These are phyloP conservation scores for Elaphurus davidianus DNA, from an alignment of 2,113 vertebrate genomes.

Conservation along the genomic window DNA sequence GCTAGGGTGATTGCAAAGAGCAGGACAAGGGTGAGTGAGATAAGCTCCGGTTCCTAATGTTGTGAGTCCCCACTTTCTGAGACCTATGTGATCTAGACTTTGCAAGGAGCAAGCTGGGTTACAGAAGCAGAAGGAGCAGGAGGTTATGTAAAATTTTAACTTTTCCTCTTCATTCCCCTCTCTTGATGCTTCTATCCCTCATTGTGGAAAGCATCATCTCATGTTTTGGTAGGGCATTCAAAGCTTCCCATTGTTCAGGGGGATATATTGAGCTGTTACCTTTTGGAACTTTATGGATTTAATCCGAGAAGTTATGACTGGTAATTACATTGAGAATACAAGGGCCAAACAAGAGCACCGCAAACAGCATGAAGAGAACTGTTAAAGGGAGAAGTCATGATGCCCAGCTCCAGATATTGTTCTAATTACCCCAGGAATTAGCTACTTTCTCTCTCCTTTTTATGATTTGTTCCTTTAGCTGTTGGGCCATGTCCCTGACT, in stretches of 20 bases:
- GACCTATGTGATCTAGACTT: neutral
- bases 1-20: neutral
- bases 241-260: neutral
- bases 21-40: neutral
- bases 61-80: neutral
- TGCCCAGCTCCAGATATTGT: neutral
- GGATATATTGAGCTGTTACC: neutral
- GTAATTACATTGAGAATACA: neutral
- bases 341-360: neutral
- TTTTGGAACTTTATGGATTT: neutral
- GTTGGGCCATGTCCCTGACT: neutral
- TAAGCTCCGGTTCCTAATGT: neutral
- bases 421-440: neutral
- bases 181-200: neutral
- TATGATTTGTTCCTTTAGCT: neutral
- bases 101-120: neutral
- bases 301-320: neutral
- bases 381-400: neutral
- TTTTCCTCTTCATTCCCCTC: neutral
- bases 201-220: neutral
- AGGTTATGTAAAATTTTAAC: neutral
- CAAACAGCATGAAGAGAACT: neutral
- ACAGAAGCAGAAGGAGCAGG: neutral
- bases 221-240: neutral
- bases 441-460: neutral